phyloP scores from a whole-genome alignment of 2,797 vertebrate genomes.

The Manis pentadactyla region DNA sequence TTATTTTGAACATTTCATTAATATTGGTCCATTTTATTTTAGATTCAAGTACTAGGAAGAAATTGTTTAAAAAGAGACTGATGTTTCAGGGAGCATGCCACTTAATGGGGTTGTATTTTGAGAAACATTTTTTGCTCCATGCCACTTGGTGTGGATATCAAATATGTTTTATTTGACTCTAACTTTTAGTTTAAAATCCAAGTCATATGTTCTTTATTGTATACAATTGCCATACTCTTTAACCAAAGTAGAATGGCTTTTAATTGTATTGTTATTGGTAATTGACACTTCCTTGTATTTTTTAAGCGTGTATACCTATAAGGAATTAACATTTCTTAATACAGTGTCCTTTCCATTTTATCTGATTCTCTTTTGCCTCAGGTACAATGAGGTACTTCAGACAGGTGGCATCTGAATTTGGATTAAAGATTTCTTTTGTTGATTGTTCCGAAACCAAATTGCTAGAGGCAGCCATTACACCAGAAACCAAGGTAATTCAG shows the following conservation, averaged over 20 bases:
- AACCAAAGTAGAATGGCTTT: conserved; percentile 21
- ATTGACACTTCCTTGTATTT: conserved; percentile 4
- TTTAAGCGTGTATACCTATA: neutral
- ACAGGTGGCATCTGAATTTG: conserved; percentile 87
- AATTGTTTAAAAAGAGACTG: conserved; percentile 2
- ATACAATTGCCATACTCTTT: neutral
- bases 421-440: conserved; percentile 90
- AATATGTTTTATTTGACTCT: neutral
- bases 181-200: neutral
- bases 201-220: neutral
- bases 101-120: neutral
- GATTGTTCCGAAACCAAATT: conserved; percentile 90
- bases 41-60: neutral
- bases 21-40: conserved; percentile 41
- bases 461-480: conserved; percentile 92
- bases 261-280: conserved; percentile 30
- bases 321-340: conserved; percentile 16
- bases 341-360: neutral
- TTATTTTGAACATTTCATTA: conserved; percentile 8
- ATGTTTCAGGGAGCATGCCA: neutral
- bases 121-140: conserved; percentile 25
- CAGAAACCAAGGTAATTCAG: conserved; percentile 93
- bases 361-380: conserved; percentile 75
- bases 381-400: conserved; percentile 96
- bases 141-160: neutral